Base-by-base conservation (phyloP, 2,888 invertebrate species). In the Drosophila limbata region DNA sequence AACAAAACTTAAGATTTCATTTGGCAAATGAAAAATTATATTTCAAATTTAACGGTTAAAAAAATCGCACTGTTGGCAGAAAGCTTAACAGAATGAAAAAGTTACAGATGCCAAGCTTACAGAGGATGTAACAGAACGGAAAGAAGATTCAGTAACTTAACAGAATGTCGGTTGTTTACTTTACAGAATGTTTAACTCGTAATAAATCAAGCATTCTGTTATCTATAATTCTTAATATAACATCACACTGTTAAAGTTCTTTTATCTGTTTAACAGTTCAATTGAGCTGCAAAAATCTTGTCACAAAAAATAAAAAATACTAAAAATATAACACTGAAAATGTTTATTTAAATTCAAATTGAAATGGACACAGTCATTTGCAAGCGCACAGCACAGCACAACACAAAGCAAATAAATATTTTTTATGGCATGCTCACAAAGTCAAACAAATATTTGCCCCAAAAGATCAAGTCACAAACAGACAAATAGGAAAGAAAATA, bases 391-490 rank as follows among this genome's bases (percentile, higher is more conserved):
- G 2, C 19, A 21, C 40, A 13, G 13, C 13, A 35, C 44, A 37
- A 44, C 33, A 66, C 11, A 37, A 28, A 28, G 4, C 28, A 53
- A 45, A 37, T 33, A 45, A 35, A 53, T 37, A 45, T 25, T 42
- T 25, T 59, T 35, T 45, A 51, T 47, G 39, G 39, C 57, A 62
- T 33, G 45, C 50, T 13, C 39, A 28, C 17, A 35, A 25, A 76
- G 47, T 63, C 52, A 68, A 50, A 47, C 55, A 59, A 68, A 68
- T 64, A 48, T 57, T 73, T 68, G 42, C 19, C 19, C n/a, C 21
- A 72, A 55, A 37, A 40, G 15, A 77, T 62, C 53, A 59, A 57
- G 10, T 8, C 61, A 50, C 21, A 35, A 35, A 8, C 17, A 19
- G 17, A 10, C 47, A 60, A 70, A 60, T 21, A 39, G 33, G 25